Percentiles rank a stretch among this genome's conserved stretches.
phyloP scores from a whole-genome alignment of 2,888 invertebrate genomes.

The Agriopis leucophaearia region DNA sequence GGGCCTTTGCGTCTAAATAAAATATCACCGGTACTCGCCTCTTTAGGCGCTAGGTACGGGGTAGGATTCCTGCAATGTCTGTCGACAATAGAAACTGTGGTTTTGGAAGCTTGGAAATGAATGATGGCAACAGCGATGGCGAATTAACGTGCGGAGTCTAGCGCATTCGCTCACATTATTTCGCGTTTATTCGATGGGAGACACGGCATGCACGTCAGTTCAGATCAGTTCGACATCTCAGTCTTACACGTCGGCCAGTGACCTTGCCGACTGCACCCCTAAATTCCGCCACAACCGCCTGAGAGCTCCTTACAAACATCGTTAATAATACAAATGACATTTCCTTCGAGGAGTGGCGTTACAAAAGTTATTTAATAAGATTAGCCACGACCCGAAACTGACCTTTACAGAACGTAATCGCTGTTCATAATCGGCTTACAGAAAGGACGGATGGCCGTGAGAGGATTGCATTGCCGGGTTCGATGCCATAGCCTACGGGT shows the following conservation, averaged over 20 bases:
- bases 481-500: slow-evolving; percentile 2
- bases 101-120: neutral
- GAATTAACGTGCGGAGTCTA: too few species aligned
- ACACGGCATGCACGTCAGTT: neutral
- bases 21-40: slow-evolving; percentile 23
- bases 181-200: too few species aligned
- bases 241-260: neutral
- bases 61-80: slow-evolving; percentile 7
- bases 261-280: neutral
- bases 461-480: slow-evolving; percentile 23
- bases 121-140: too few species aligned
- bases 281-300: slow-evolving; percentile 7
- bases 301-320: slow-evolving; percentile 19
- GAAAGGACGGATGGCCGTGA: slow-evolving; percentile 30
- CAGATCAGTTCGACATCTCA: neutral
- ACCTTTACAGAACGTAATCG: slow-evolving; percentile 38
- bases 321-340: slow-evolving; percentile 33
- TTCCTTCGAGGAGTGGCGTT: slow-evolving; percentile 27
- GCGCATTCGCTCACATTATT: too few species aligned
- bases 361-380: slow-evolving; percentile 40
- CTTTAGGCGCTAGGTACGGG: neutral
- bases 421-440: slow-evolving; percentile 38
- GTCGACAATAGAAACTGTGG: slow-evolving; percentile 1
- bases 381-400: slow-evolving; percentile 33
- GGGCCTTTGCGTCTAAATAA: slow-evolving; percentile 29